These are phyloP conservation scores for Lytechinus variegatus DNA, from an alignment of 35 echinoderm and acorn worm species.

Conservation along the genomic window DNA sequence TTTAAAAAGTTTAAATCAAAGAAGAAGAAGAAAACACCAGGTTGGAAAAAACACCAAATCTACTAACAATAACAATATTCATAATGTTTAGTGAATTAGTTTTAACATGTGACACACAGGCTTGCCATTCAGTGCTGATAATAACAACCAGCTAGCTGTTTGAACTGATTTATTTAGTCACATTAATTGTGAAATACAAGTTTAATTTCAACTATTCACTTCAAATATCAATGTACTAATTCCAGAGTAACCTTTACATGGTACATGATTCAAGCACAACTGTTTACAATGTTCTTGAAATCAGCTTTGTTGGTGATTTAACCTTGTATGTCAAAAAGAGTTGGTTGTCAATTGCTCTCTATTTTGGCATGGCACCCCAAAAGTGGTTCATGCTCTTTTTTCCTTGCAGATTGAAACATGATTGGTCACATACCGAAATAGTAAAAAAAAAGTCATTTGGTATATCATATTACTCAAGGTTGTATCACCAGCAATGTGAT, in stretches of 20 bases:
- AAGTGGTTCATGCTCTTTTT: too few relatives aligned
- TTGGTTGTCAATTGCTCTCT: too few relatives aligned
- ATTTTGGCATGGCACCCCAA: too few relatives aligned
- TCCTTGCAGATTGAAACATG: too few relatives aligned
- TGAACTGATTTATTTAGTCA: background rate
- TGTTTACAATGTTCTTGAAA: background rate
- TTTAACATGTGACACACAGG: background rate
- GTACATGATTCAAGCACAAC: background rate
- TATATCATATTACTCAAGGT: too few relatives aligned
- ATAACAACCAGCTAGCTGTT: background rate
- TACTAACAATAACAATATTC: background rate
- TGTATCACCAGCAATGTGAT: background rate
- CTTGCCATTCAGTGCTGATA: too few relatives aligned
- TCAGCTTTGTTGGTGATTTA: background rate
- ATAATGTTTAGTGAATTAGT: too few relatives aligned
- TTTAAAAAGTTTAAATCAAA: conserved; percentile 24
- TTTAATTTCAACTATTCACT: background rate
- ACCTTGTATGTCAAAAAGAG: too few relatives aligned
- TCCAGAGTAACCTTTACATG: background rate
- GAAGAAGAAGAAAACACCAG: conserved; percentile 47
- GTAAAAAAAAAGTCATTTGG: too few relatives aligned
- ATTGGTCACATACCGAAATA: too few relatives aligned
- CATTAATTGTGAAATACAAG: background rate
- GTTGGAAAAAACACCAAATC: background rate
- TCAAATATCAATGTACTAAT: background rate